A percentile compares a stretch with the other conserved stretches of the same genome.
These are phyloP conservation scores for Pachypeltis micranthus DNA, from an alignment of 1,140 invertebrate genomes.

Conservation along the genomic window DNA sequence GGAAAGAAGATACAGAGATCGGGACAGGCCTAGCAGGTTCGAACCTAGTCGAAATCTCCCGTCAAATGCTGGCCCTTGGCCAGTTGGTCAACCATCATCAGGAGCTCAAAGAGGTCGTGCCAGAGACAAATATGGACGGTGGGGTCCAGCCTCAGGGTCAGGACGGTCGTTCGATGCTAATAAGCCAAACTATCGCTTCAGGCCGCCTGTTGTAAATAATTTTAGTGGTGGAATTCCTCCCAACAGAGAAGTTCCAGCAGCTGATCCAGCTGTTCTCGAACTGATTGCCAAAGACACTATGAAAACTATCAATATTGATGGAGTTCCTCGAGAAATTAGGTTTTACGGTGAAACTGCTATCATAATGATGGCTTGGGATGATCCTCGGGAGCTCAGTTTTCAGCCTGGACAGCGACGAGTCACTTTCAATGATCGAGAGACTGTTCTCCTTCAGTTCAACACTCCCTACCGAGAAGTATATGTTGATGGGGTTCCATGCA, in stretches of 20 bases:
- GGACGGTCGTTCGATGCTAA: not conserved
- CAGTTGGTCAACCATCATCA: not conserved
- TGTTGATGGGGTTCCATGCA: slow-evolving; percentile 49
- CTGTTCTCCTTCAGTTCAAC: slow-evolving; percentile 53
- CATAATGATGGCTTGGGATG: slow-evolving; percentile 69
- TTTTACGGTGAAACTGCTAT: slow-evolving; percentile 76
- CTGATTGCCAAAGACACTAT: slow-evolving; percentile 52
- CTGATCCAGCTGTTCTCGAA: slow-evolving; percentile 45
- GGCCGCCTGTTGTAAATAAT: not conserved
- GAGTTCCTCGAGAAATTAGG: slow-evolving; percentile 64
- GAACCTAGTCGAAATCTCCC: not conserved
- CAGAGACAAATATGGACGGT: not conserved
- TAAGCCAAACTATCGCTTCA: not conserved
- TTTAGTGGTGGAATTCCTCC: not conserved
- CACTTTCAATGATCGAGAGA: slow-evolving; percentile 60
- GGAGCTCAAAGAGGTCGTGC: not conserved
- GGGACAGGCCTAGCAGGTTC: not conserved
- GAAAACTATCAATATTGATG: slow-evolving; percentile 75
- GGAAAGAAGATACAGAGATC: not conserved
- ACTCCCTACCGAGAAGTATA: slow-evolving; percentile 43
- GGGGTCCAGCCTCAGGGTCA: not conserved
- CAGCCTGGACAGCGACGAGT: slow-evolving; percentile 53
- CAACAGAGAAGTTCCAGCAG: slow-evolving; percentile 35
- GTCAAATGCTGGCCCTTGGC: not conserved
- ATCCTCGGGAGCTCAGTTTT: slow-evolving; percentile 74